Evolutionary conservation across 2,888 invertebrate genomes (phyloP), one percentile per base, ranked within the genome.

Genomic region (Ophion slaviceki): DNA sequence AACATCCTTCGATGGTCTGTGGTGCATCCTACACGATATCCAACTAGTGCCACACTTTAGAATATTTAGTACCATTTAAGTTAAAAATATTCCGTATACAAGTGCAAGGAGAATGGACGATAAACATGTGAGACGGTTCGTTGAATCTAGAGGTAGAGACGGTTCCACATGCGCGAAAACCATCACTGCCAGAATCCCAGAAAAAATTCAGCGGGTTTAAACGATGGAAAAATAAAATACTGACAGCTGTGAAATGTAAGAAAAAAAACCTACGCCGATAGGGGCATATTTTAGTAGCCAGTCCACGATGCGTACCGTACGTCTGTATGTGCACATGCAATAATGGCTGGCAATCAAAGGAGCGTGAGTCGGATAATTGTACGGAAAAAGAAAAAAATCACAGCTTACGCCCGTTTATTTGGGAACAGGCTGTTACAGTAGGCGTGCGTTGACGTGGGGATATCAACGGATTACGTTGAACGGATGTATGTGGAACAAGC

Each of bases 121-220:
- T 67, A 53, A n/a, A 80, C 36, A 74, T 67, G 64, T 28, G 32
- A 78, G 68, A 78, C 47, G 70, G 45, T 64, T 78, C 68, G 68
- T 57, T 74, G 77, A 32, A 77, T 67, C 45, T 61, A 28, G 32
- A 32, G 32, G 32, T 32, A 32, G 3, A 32, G 32, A 32, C 32
- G 32, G 32, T 4, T 32, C 32, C 32, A 32, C 24, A 28, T 70
- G 4, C n/a, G 59, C 7, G 11, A 20, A 32, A 45, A 53, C 14
- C 14, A 20, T 68, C 20, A 20, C 17, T n/a, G 57, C 40, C 11
- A 32, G 20, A 61, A 40, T 47, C n/a, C 2, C 57, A 66, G n/a
- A 40, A 45, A 11, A 28, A 66, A 53, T 80, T 70, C n/a, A 36
- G 53, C 61, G n/a, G 80, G 67, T 80, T 84, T 67, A 77, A 84